Base-by-base conservation (phyloP, 2,113 vertebrate genomes). In the Serinus canaria region DNA sequence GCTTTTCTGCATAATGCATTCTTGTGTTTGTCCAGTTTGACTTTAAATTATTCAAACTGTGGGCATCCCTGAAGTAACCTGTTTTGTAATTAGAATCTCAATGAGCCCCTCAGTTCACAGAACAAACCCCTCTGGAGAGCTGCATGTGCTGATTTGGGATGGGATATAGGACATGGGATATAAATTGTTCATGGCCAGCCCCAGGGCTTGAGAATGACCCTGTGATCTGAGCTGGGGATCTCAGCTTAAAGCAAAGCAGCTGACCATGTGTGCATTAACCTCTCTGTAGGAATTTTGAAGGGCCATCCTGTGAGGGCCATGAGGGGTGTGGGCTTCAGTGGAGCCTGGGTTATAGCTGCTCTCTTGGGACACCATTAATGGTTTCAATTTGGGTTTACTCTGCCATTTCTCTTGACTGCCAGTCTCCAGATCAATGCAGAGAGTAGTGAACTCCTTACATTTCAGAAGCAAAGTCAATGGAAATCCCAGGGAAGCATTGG, bases 1-100 rank as follows among this genome's bases (percentile, higher is more conserved):
- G 24, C n/a, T 80, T 77, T 91, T 88, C 47, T 91, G 75, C 50
- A 41, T 83, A 86, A 67, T 87, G 21, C 43, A 37, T 83, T 88
- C 47, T 41, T 74, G 35, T 77, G 47, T 83, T 91, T 96, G 82
- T 92, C 84, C 82, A 80, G 67, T 91, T 90, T 92, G 82, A 67
- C 75, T 95, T 95, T 70, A 91, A 95, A 85, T 87, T 69, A 87
- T 87, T 92, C 66, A 89, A 76, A 89, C 16, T 58, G 3, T 59
- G 44, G 37, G 28, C 68, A 78, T 84, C 83, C 69, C 85, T 68
- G 52, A 86, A 89, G 52, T 74, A 94, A 44, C 56, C 68, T 78
- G 47, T 60, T 96, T 70, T 0, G 0, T 74, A 94, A 70, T 47
- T 52, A 18, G 93, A 77, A 86, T 92, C 64, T 72, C 76, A 87